A percentile compares a stretch with the other conserved stretches of the same genome.
These are phyloP conservation scores for Diuraphis noxia DNA, from an alignment of 1,140 invertebrate species.

Conservation along the genomic window DNA sequence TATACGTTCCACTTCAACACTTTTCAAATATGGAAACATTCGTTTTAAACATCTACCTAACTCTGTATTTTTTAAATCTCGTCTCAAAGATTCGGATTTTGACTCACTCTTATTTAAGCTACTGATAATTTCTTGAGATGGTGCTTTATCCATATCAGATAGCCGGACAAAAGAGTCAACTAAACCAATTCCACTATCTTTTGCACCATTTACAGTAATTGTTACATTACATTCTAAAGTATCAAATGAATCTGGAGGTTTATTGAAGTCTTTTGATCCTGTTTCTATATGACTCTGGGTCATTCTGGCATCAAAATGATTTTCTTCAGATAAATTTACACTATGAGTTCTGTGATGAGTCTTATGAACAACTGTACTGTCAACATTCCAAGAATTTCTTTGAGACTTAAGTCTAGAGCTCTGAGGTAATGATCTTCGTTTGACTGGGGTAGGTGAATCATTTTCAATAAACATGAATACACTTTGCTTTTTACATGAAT, in stretches of 20 bases:
- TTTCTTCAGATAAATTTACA: conserved; percentile 62
- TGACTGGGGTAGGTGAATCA: conserved; percentile 63
- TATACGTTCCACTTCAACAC: conserved; percentile 38
- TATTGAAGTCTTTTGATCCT: conserved; percentile 51
- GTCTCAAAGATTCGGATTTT: conserved; percentile 53
- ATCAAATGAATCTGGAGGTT: conserved; percentile 54
- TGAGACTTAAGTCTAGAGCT: conserved; percentile 63
- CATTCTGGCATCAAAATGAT: conserved; percentile 45
- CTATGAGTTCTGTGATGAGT: conserved; percentile 68
- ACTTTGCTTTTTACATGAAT: conserved; percentile 59
- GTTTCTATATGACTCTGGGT: conserved; percentile 53
- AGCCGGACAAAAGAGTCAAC: conserved; percentile 62
- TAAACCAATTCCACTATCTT: conserved; percentile 55
- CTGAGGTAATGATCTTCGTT: conserved; percentile 64
- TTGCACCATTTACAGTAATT: conserved; percentile 56
- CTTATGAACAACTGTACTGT: conserved; percentile 56
- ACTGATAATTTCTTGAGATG: conserved; percentile 52
- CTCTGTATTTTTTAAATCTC: conserved; percentile 50
- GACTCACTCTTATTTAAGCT: conserved; percentile 55
- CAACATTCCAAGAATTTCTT: conserved; percentile 67
- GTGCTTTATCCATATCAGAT: conserved; percentile 65
- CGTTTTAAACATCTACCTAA: conserved; percentile 47
- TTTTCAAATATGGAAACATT: conserved; percentile 55
- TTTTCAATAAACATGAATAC: conserved; percentile 68
- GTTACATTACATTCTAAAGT: conserved; percentile 54